These are phyloP conservation scores for Musca vetustissima DNA, from an alignment of 1,140 invertebrate genomes.

Conservation along the genomic window DNA sequence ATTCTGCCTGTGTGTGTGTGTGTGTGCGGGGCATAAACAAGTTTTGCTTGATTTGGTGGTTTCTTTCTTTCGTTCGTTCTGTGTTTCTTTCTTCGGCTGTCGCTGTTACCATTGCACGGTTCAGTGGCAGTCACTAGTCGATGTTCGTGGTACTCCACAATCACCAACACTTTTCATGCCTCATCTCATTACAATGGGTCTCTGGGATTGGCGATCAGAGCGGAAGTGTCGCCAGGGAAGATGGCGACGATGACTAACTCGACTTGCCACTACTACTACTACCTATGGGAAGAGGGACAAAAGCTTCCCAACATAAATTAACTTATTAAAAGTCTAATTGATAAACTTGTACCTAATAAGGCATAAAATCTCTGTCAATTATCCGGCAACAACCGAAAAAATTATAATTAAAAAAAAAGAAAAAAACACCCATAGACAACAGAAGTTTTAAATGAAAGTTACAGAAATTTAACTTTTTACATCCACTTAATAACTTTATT, in stretches of 20 bases:
- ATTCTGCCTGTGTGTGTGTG: too few relatives aligned
- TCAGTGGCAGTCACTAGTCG: conserved; percentile 3
- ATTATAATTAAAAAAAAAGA: too few relatives aligned
- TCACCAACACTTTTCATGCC: conserved; percentile 18
- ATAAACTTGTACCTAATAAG: conserved; percentile 11
- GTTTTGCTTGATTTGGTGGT: not conserved
- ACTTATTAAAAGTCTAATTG: conserved; percentile 24
- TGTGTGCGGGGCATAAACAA: not conserved
- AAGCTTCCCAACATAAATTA: conserved; percentile 8
- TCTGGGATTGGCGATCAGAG: not conserved
- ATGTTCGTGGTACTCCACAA: conserved; percentile 1
- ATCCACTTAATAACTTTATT: too few relatives aligned
- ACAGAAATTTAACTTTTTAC: too few relatives aligned
- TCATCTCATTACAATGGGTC: conserved; percentile 12
- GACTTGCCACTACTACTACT: too few relatives aligned
- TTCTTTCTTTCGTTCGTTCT: conserved; percentile 7
- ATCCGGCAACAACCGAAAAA: too few relatives aligned
- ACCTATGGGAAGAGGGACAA: not conserved
- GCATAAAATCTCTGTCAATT: not conserved
- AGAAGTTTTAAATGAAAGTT: too few relatives aligned
- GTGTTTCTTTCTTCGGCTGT: too few relatives aligned
- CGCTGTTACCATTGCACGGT: not conserved
- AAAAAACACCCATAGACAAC: too few relatives aligned
- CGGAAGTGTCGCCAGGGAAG: not conserved
- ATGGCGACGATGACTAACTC: too few relatives aligned